These are phyloP conservation scores for Eristalis intricaria DNA, from an alignment of 2,888 invertebrate genomes.

Conservation along the genomic window DNA sequence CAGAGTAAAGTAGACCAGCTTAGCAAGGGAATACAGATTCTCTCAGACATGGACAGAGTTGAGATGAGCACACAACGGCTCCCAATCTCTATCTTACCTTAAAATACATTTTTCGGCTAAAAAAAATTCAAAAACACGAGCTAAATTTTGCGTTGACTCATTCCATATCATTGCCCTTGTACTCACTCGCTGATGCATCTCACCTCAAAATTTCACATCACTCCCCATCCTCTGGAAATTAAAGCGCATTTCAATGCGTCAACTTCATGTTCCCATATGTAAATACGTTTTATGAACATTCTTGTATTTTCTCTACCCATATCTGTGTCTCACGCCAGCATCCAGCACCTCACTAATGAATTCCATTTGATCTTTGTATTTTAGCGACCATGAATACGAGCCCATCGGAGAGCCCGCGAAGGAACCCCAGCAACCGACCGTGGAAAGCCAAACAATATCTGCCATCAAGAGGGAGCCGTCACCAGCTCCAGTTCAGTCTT, in stretches of 20 bases:
- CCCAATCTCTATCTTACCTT: too few relatives aligned
- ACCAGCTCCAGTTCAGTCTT: constrained; percentile 54
- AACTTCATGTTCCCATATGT: not conserved
- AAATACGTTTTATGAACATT: not conserved
- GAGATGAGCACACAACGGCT: too few relatives aligned
- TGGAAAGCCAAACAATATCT: constrained; percentile 62
- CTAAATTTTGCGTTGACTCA: not conserved
- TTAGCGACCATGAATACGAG: constrained; percentile 96
- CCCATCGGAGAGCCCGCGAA: constrained; percentile 88
- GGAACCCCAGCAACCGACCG: constrained; percentile 26
- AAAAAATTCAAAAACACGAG: not conserved
- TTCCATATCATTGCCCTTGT: not conserved
- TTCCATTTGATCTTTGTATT: constrained; percentile 78
- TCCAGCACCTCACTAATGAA: not conserved
- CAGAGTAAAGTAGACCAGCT: too few relatives aligned
- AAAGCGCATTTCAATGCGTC: not conserved
- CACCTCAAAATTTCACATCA: not conserved
- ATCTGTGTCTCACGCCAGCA: not conserved
- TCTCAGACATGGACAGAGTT: too few relatives aligned
- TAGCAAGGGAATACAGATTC: too few relatives aligned
- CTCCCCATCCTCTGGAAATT: not conserved
- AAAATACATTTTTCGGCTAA: too few relatives aligned
- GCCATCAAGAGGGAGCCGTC: constrained; percentile 73
- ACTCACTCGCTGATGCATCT: not conserved
- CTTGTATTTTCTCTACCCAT: not conserved